phyloP scores from a whole-genome alignment of 2,113 vertebrate genomes.

The Ascaphus truei region DNA sequence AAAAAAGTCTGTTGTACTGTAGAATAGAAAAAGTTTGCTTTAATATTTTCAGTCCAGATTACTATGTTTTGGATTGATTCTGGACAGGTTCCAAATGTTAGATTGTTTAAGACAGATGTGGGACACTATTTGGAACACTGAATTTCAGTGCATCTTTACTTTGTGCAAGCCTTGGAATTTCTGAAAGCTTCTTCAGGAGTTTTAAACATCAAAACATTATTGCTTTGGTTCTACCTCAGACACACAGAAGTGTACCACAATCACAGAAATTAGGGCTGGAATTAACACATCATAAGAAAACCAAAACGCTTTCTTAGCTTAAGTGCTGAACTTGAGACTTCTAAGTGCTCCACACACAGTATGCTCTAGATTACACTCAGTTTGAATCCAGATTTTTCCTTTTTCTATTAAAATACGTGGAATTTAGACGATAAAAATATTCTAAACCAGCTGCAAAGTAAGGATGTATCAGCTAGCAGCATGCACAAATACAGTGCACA shows the following conservation, averaged over 20 bases:
- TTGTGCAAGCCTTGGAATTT: constrained; percentile 57
- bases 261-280: constrained; percentile 46
- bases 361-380: constrained; percentile 59
- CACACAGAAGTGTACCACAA: constrained; percentile 53
- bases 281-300: constrained; percentile 59
- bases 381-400: constrained; percentile 58
- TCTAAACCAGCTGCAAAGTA: constrained; percentile 49
- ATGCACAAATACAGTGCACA: constrained; percentile 73
- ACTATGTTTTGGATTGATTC: not conserved
- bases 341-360: constrained; percentile 69
- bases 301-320: constrained; percentile 57
- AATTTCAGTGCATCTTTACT: constrained; percentile 57
- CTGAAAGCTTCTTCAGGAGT: constrained; percentile 54
- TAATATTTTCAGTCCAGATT: no score
- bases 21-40: not conserved
- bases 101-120: constrained; percentile 53
- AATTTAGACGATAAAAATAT: constrained; percentile 58
- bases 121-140: constrained; percentile 50
- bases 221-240: constrained; percentile 76
- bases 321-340: constrained; percentile 69
- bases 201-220: constrained; percentile 62
- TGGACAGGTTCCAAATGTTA: not conserved
- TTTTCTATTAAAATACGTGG: constrained; percentile 45
- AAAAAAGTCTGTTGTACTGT: not conserved
- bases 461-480: constrained; percentile 65